phyloP scores from a whole-genome alignment of 2,797 vertebrate genomes.

The Eremophila alpestris region DNA sequence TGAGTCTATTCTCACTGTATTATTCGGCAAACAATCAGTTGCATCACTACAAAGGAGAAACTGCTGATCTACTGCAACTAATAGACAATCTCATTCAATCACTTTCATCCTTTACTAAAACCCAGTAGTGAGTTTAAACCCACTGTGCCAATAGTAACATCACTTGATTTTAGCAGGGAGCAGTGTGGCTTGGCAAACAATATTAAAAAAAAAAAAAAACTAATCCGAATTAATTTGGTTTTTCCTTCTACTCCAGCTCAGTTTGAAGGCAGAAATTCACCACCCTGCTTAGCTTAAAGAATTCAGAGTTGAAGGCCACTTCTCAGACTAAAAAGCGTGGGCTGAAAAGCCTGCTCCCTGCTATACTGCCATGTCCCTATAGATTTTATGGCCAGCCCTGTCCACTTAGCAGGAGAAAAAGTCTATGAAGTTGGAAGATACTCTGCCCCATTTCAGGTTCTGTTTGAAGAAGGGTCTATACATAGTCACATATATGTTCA shows the following conservation, averaged over 20 bases:
- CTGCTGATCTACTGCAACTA: conserved; percentile 31
- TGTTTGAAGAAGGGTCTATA: conserved; percentile 43
- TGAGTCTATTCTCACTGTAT: conserved; percentile 2
- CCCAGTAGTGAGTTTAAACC: conserved; percentile 15
- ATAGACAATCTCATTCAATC: conserved; percentile 35
- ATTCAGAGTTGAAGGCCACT: background rate
- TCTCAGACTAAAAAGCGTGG: background rate
- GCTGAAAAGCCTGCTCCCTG: background rate
- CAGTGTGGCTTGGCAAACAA: conserved; percentile 40
- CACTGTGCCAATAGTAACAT: conserved; percentile 52
- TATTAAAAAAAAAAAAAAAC: background rate
- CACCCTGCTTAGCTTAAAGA: background rate
- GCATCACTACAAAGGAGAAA: conserved; percentile 32
- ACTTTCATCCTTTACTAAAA: conserved; percentile 55
- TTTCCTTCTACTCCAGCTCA: conserved; percentile 12
- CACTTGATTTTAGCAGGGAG: conserved; percentile 53
- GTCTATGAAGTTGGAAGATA: background rate
- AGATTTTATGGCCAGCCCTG: background rate
- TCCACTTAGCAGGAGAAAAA: background rate
- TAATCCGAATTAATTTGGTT: conserved; percentile 18
- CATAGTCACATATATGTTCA: conserved; percentile 33
- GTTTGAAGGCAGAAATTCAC: conserved; percentile 19
- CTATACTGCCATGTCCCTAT: background rate
- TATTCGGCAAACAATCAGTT: background rate
- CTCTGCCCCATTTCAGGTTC: background rate